Base-by-base conservation (phyloP, 2,113 vertebrate species). In the Triplophysa dalaica region DNA sequence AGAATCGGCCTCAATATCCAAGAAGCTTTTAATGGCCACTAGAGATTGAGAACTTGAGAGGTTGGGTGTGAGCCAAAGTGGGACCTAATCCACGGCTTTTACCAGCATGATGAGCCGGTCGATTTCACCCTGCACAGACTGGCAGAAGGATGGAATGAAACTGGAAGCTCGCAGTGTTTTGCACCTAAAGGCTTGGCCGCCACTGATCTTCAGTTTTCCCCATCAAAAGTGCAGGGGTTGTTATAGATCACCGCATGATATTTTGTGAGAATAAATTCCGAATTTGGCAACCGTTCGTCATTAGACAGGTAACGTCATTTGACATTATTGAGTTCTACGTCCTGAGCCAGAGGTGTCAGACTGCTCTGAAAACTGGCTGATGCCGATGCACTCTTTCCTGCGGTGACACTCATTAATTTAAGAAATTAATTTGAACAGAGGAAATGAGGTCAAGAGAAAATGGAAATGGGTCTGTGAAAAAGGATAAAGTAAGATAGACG, bases 391-490 rank as follows among this genome's bases (percentile, higher is more conserved):
- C 64, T 19, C 66, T 8, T 66, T 75, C 65, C 80, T 75, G 85
- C 80, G 70, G 64, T 86, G 85, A 88, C 85, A 60, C 80, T 87
- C 86, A 87, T 92, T 90, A 90, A 91, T 90, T 90, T 84, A 88
- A 86, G 88, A 83, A 89, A 91, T 90, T 88, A 90, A 91, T 92
- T 90, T 90, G 82, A 87, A 85, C 86, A 82, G 85, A 87, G 75
- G 85, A 88, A 89, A 90, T 82, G 88, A 90, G 89, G 89, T 90
- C 90, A 87, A 84, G 70, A 72, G 70, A 81, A 90, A 88, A 82
- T 87, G 87, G 85, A 89, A 88, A 86, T 70, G 61, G 70, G 80
- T 69, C 70, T 85, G 89, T 43, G 69, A 58, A 22, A 21, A 45
- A 48, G 77, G 77, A 87, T 85, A 86, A 86, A 87, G 85, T 87